Evolutionary conservation across 2,113 vertebrate species (phyloP), one percentile per base, ranked within the genome.

Genomic region (Lophius piscatorius): DNA sequence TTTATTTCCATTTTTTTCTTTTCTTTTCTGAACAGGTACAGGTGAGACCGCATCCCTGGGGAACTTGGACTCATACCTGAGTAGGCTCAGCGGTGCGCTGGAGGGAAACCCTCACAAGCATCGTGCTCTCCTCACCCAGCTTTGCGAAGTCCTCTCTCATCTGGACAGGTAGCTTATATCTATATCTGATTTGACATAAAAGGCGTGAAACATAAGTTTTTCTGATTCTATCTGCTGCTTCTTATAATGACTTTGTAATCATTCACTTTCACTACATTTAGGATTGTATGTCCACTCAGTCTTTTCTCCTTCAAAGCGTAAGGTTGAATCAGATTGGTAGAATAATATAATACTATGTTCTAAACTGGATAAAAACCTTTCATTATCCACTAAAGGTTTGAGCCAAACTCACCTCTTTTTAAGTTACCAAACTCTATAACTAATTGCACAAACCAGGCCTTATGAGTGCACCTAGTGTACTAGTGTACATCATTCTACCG

Each of bases 11-110:
- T 31, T 5, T 5, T 10, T 10, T 1, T 35, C 6, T 16, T 21
- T 3, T 24, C 17, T 28, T 31, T 24, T 46, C 0, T 35, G 1
- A 77, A 74, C 52, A 99, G 97, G 95, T 35, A 95, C 95, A 0
- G 95, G 96, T 5, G 97, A 99, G 71, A 99, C 94, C 0, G 94
- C 97, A 0, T 98, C 96, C 0, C 85, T 95, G 54, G 91, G 92
- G 50, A 98, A 95, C 5, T 88, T 99, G 72, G 97, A 99, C 75
- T 94, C 96, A 8, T 98, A 98, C 77, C 93, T 99, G 92, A 95
- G 94, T 33, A 94, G 94, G 66, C 90, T 98, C 63, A 95, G 93
- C 74, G 93, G 91, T 0, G 89, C 92, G 47, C 94, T 98, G 0
- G 95, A 97, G 82, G 94, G 92, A 55, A 96, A 96, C 82, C 97